A percentile compares a stretch with the other conserved stretches of the same genome.
phyloP scores from a whole-genome alignment of 1,140 invertebrate species.

The Drosophila kohkoa region DNA sequence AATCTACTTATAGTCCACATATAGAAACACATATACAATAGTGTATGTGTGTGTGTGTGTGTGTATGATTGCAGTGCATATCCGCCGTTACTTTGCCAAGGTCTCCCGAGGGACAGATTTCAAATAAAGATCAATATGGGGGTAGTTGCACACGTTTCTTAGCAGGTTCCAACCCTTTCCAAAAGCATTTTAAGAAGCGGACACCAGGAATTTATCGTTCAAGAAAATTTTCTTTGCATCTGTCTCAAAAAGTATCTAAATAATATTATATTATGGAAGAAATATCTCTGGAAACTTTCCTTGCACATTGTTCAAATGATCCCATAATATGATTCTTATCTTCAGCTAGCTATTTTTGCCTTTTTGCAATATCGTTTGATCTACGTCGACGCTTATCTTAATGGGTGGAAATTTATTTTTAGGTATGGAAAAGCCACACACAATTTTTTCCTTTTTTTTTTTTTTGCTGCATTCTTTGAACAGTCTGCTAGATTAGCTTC shows the following conservation, averaged over 20 bases:
- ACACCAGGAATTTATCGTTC: too few relatives aligned
- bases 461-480: background rate
- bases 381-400: background rate
- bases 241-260: too few relatives aligned
- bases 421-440: background rate
- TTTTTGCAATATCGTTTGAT: conserved; percentile 5
- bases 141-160: conserved; percentile 4
- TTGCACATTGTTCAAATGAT: background rate
- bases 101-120: background rate
- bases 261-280: too few relatives aligned
- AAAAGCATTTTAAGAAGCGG: background rate
- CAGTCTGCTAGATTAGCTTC: background rate
- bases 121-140: conserved; percentile 3
- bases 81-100: conserved; percentile 9
- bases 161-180: background rate
- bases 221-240: too few relatives aligned
- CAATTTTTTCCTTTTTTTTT: background rate
- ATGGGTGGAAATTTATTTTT: background rate
- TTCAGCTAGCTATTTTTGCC: background rate
- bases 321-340: background rate
- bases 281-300: too few relatives aligned
- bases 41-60: background rate
- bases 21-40: background rate
- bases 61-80: background rate
- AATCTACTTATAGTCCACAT: background rate